A percentile compares a stretch with the other conserved stretches of the same genome.
Evolutionary conservation across 2,888 invertebrate genomes (phyloP).

Genomic region (Yponomeuta cagnagella): DNA sequence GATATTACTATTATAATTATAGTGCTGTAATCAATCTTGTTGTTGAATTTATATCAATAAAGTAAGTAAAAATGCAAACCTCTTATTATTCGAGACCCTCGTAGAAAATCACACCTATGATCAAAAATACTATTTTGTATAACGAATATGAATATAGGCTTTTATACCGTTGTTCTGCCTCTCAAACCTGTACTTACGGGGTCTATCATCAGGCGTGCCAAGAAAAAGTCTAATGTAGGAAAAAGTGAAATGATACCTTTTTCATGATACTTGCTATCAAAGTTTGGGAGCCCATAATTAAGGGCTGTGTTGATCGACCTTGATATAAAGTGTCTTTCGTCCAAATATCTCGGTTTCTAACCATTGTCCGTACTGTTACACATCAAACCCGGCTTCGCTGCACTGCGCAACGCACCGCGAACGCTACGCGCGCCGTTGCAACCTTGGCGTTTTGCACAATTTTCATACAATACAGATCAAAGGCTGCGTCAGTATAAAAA

Average conservation of each 20-base stretch:
- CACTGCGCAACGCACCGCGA: constrained; percentile 49
- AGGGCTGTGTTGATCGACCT: not conserved
- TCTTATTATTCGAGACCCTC: not conserved
- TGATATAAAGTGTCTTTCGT: not conserved
- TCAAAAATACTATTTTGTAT: too few species aligned
- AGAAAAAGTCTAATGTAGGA: too few species aligned
- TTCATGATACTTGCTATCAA: too few species aligned
- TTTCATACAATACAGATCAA: constrained; percentile 56
- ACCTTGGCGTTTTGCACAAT: constrained; percentile 71
- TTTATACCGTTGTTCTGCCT: too few species aligned
- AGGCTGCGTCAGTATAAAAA: constrained; percentile 61
- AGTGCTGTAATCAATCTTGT: constrained; percentile 61
- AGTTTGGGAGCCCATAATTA: too few species aligned
- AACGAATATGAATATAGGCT: too few species aligned
- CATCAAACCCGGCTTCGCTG: constrained; percentile 26
- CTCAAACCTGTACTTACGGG: too few species aligned
- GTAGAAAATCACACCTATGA: not conserved
- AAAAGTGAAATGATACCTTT: too few species aligned
- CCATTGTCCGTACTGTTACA: constrained; percentile 5
- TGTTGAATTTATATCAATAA: constrained; percentile 72
- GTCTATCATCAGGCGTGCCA: too few species aligned
- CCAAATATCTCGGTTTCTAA: not conserved
- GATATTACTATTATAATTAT: constrained; percentile 22
- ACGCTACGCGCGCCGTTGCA: constrained; percentile 38
- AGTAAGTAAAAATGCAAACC: constrained; percentile 48